These are phyloP conservation scores for Poeciliopsis turrubarensis DNA, from an alignment of 2,113 vertebrate genomes.

Conservation along the genomic window DNA sequence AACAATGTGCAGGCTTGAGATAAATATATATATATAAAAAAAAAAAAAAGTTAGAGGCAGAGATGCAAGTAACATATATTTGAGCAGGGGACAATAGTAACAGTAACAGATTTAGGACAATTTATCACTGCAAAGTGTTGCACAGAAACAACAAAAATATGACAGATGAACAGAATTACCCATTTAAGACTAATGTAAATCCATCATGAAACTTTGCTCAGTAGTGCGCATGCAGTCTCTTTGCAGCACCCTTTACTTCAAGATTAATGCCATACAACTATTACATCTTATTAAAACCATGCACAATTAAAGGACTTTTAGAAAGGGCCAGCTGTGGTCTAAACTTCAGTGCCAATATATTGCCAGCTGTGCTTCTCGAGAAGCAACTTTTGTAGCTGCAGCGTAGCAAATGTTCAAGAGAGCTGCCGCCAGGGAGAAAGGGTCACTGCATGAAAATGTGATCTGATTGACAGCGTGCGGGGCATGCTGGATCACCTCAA, in stretches of 20 bases:
- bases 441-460: conserved; percentile 44
- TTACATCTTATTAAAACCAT: conserved; percentile 21
- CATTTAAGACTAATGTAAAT: not conserved
- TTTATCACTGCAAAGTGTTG: conserved; percentile 29
- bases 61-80: conserved; percentile 60
- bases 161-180: not conserved
- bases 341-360: conserved; percentile 25
- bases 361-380: conserved; percentile 50
- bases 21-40: conserved; percentile 55
- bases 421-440: conserved; percentile 19
- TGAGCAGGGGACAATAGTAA: conserved; percentile 57
- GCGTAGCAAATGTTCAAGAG: conserved; percentile 22
- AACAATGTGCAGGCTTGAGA: conserved; percentile 60
- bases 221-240: conserved; percentile 18
- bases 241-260: conserved; percentile 7
- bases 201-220: not conserved
- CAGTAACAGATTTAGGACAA: conserved; percentile 51
- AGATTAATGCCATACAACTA: conserved; percentile 32
- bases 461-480: conserved; percentile 37
- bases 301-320: conserved; percentile 28
- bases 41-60: conserved; percentile 52
- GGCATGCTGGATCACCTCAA: conserved; percentile 20
- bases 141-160: conserved; percentile 13
- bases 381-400: conserved; percentile 23
- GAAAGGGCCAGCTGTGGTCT: conserved; percentile 32